Evolutionary conservation across 2,888 invertebrate genomes (phyloP).

Genomic region (Alviniconcha strummeri): DNA sequence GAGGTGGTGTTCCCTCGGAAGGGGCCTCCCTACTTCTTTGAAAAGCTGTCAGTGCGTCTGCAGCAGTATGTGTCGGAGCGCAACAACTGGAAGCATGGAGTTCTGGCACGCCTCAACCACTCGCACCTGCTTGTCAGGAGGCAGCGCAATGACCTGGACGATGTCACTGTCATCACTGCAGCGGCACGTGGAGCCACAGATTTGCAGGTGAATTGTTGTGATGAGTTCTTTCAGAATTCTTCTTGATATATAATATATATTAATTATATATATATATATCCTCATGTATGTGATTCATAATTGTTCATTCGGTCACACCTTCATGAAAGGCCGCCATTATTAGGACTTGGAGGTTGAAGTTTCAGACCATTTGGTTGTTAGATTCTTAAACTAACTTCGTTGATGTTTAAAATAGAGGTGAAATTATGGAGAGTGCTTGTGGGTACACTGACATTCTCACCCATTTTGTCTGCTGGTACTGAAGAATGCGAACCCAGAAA

Average conservation of each 20-base stretch:
- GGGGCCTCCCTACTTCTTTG: constrained; percentile 65
- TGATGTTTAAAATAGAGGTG: no score
- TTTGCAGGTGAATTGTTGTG: constrained; percentile 41
- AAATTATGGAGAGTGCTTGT: no score
- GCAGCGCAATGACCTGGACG: constrained; percentile 36
- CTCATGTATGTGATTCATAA: background rate
- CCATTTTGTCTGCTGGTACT: no score
- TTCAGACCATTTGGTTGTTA: no score
- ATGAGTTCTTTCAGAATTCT: no score
- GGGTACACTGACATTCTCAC: no score
- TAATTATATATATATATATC: background rate
- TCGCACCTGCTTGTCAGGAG: constrained; percentile 53
- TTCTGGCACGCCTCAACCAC: constrained; percentile 56
- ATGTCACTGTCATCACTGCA: constrained; percentile 50
- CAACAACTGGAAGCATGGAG: constrained; percentile 64
- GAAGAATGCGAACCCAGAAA: no score
- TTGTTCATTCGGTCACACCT: background rate
- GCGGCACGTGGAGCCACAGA: constrained; percentile 56
- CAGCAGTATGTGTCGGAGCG: constrained; percentile 56
- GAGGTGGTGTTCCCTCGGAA: constrained; percentile 57
- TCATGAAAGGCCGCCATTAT: background rate
- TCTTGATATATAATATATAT: background rate
- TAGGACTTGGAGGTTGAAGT: no score
- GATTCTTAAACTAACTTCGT: no score
- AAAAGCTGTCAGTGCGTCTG: constrained; percentile 62